Percentiles rank a stretch among this genome's conserved stretches.
Conservation (phyloP, 2,113 vertebrate genomes). For the Aspidoscelis tigris region DNA sequence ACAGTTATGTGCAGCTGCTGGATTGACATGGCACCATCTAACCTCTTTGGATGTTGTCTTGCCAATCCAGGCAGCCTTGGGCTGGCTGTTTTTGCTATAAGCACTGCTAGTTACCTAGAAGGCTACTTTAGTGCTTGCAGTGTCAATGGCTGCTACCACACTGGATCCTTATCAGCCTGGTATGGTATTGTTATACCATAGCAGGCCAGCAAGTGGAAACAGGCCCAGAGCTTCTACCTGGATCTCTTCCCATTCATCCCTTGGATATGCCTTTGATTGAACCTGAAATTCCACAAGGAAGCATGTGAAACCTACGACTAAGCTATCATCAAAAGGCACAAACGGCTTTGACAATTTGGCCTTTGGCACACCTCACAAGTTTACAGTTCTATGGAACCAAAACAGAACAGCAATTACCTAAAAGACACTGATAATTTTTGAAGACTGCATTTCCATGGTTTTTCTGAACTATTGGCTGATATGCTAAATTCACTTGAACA, state of each 20-base stretch:
- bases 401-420: slow-evolving; percentile 8
- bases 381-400: neutral
- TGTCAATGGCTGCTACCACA: too few relatives aligned
- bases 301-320: neutral
- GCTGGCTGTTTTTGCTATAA: too few relatives aligned
- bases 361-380: neutral
- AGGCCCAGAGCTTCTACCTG: neutral
- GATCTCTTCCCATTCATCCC: neutral
- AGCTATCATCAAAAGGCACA: neutral
- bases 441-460: neutral
- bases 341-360: neutral
- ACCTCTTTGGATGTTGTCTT: too few relatives aligned
- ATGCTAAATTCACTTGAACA: slow-evolving; percentile 13
- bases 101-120: too few relatives aligned
- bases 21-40: too few relatives aligned
- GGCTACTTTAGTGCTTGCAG: too few relatives aligned
- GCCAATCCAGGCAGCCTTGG: too few relatives aligned
- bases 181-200: too few relatives aligned
- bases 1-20: too few relatives aligned
- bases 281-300: neutral
- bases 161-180: too few relatives aligned
- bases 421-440: neutral
- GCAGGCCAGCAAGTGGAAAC: too few relatives aligned
- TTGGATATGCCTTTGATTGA: neutral
- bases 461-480: slow-evolving; percentile 2